Conservation (phyloP, 1,140 invertebrate genomes). For the Telenomus remus region DNA sequence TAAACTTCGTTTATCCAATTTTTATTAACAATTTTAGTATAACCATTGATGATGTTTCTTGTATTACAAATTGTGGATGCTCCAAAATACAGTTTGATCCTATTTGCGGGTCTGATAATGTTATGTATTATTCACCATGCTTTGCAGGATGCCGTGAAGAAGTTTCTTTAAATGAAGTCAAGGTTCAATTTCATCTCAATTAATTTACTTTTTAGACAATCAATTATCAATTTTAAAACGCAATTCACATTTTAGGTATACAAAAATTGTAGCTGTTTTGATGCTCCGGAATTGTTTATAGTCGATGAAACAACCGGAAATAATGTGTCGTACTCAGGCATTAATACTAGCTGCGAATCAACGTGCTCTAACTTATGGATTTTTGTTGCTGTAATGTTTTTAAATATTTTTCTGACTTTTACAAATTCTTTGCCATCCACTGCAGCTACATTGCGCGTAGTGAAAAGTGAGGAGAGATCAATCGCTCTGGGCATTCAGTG, state of each 20-base stretch:
- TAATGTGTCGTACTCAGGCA: conserved; percentile 75
- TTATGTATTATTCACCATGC: conserved; percentile 90
- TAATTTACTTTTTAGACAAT: no score
- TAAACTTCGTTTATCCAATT: conserved; percentile 17
- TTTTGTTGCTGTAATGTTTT: conserved; percentile 81
- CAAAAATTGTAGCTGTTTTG: conserved; percentile 77
- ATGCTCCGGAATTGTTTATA: conserved; percentile 42
- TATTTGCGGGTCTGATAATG: conserved; percentile 86
- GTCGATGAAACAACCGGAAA: conserved; percentile 45
- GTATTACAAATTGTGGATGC: conserved; percentile 82
- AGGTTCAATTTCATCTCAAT: conserved; percentile 48
- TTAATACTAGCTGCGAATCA: conserved; percentile 79
- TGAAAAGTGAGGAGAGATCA: conserved; percentile 86
- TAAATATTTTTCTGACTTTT: conserved; percentile 86
- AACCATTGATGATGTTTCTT: conserved; percentile 71
- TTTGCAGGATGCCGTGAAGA: conserved; percentile 84
- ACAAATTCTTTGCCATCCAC: conserved; percentile 84
- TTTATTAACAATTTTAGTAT: conserved; percentile 48
- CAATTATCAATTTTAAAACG: background rate
- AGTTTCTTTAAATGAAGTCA: conserved; percentile 62
- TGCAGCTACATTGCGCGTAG: conserved; percentile 86
- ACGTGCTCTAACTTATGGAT: conserved; percentile 80
- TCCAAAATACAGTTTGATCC: conserved; percentile 77
- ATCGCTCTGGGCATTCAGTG: conserved; percentile 92
- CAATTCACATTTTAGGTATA: conserved; percentile 70